Conservation (phyloP, 2,888 invertebrate genomes). For the Lepeophtheirus nordmannii region DNA sequence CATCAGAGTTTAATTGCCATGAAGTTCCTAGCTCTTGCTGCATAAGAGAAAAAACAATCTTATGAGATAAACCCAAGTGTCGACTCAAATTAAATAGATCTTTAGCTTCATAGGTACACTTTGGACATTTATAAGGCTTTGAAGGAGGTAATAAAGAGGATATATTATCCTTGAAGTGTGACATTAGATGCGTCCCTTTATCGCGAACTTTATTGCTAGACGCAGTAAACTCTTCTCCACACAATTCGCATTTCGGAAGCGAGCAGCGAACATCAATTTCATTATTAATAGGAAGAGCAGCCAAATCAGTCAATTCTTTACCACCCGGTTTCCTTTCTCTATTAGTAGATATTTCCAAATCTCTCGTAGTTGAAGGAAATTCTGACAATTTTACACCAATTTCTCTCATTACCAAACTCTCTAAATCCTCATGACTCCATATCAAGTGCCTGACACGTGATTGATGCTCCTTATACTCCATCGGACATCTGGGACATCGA, state of each 20-base stretch:
- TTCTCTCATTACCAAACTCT: constrained; percentile 10
- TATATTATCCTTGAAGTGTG: constrained; percentile 17
- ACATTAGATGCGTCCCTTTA: constrained; percentile 18
- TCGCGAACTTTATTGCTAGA: constrained; percentile 20
- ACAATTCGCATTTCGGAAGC: constrained; percentile 14
- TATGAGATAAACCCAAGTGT: constrained; percentile 22
- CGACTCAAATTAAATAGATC: constrained; percentile 3
- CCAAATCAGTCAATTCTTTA: constrained; percentile 15
- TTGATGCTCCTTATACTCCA: constrained; percentile 10
- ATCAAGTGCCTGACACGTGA: constrained; percentile 14
- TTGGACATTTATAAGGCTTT: constrained; percentile 19
- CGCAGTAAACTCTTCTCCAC: constrained; percentile 23
- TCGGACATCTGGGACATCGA: background rate
- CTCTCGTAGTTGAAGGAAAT: constrained; percentile 11
- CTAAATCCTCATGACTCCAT: constrained; percentile 19
- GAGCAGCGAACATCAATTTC: constrained; percentile 5
- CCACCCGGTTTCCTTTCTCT: background rate
- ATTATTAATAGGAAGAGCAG: constrained; percentile 7
- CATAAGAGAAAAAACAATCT: background rate
- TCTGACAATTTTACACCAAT: constrained; percentile 9
- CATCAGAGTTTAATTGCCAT: background rate
- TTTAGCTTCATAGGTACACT: constrained; percentile 17
- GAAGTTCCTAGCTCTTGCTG: constrained; percentile 17
- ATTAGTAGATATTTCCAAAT: constrained; percentile 9
- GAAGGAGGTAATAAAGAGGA: constrained; percentile 4